Evolutionary conservation across 2,888 invertebrate genomes (phyloP).

Genomic region (Pseudeuparius sepicola): DNA sequence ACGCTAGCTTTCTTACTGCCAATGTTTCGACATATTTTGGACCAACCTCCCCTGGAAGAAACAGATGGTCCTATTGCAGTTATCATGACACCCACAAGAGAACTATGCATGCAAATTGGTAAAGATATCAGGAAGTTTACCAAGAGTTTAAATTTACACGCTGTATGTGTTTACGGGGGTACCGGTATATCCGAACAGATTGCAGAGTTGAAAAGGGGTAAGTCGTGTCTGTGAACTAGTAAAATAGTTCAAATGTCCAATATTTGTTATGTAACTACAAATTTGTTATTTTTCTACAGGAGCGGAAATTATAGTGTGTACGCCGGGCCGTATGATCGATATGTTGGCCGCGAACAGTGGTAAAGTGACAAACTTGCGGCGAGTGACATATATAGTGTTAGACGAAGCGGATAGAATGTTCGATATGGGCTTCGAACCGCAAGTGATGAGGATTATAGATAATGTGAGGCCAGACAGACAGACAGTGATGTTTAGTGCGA

Average conservation of each 20-base stretch:
- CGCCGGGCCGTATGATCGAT: constrained; percentile 99
- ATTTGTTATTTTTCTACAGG: constrained; percentile 19
- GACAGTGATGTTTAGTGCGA: constrained; percentile 98
- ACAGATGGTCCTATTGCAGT: constrained; percentile 95
- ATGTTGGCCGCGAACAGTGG: constrained; percentile 98
- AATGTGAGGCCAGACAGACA: constrained; percentile 95
- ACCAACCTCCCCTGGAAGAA: constrained; percentile 88
- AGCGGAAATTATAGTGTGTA: constrained; percentile 97
- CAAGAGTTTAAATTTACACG: constrained; percentile 72
- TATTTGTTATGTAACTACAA: background rate
- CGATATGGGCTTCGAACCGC: constrained; percentile 99
- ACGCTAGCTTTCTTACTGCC: constrained; percentile 96
- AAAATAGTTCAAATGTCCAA: background rate
- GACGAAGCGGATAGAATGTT: constrained; percentile 99
- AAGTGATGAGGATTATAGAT: constrained; percentile 90
- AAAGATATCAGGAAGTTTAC: constrained; percentile 92
- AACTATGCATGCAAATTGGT: constrained; percentile 97
- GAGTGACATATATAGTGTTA: constrained; percentile 94
- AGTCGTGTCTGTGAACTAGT: constrained; percentile 42
- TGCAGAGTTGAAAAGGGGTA: constrained; percentile 83
- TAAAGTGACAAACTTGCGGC: constrained; percentile 90
- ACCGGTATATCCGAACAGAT: constrained; percentile 92
- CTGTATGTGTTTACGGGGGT: constrained; percentile 97
- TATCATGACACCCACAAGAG: constrained; percentile 96
- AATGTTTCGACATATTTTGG: constrained; percentile 93